Evolutionary conservation across 2,113 vertebrate species (phyloP).

Genomic region (Piprites chloris): DNA sequence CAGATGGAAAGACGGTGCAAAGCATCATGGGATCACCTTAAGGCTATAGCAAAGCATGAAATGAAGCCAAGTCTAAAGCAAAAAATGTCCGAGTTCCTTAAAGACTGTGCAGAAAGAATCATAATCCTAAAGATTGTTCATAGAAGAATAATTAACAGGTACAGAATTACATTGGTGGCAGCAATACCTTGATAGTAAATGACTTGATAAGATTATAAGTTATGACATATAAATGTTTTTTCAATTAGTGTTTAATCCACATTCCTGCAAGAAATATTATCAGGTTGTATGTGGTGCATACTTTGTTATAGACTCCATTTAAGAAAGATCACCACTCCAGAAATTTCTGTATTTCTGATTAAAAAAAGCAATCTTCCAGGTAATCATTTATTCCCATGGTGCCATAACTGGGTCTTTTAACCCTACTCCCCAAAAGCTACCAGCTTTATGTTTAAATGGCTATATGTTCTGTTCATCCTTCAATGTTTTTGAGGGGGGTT

Average conservation of each 20-base stretch:
- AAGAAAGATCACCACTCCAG: neutral
- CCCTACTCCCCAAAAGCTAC: neutral
- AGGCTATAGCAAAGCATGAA: slow-evolving; percentile 95
- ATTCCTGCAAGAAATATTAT: neutral
- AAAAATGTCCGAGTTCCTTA: slow-evolving; percentile 95
- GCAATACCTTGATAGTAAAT: neutral
- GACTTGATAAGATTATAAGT: neutral
- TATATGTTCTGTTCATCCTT: neutral
- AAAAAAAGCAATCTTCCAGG: neutral
- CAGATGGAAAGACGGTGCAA: slow-evolving; percentile 96
- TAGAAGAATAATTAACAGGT: slow-evolving; percentile 96
- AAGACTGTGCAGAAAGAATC: slow-evolving; percentile 95
- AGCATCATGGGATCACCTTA: slow-evolving; percentile 98
- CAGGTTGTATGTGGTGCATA: neutral
- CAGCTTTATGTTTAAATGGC: neutral
- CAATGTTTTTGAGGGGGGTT: neutral
- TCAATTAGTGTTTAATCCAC: neutral
- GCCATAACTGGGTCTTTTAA: neutral
- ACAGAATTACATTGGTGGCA: neutral
- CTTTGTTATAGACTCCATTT: neutral
- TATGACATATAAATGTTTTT: neutral
- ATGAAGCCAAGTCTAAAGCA: slow-evolving; percentile 93
- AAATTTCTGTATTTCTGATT: neutral
- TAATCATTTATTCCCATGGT: neutral
- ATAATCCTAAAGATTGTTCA: slow-evolving; percentile 97